Conservation (phyloP, 2,888 invertebrate genomes). For the Cryptus armator region DNA sequence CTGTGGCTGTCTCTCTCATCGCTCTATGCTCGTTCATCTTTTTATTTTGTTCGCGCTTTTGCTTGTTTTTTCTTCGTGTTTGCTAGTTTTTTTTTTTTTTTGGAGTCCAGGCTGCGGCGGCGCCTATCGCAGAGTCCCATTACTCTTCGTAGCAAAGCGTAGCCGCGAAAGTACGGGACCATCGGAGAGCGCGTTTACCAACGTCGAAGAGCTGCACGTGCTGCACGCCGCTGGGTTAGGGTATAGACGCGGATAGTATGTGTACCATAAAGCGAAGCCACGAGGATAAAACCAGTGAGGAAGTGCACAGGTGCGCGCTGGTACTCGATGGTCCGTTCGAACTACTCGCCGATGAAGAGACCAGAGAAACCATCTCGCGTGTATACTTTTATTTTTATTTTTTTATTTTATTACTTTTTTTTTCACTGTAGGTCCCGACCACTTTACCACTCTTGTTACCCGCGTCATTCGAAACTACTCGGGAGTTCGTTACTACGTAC, state of each 20-base stretch:
- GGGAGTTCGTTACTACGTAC: constrained; percentile 37
- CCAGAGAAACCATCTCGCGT: constrained; percentile 18
- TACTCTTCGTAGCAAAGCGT: constrained; percentile 61
- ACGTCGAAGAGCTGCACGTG: constrained; percentile 61
- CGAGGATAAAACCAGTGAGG: constrained; percentile 38
- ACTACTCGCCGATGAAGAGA: neutral
- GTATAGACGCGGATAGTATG: constrained; percentile 1
- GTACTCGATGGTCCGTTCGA: constrained; percentile 47
- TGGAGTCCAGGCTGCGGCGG: constrained; percentile 54
- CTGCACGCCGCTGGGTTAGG: constrained; percentile 24
- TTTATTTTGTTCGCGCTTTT: constrained; percentile 52
- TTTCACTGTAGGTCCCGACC: neutral
- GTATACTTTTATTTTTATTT: neutral
- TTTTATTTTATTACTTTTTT: constrained; percentile 13
- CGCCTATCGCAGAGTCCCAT: constrained; percentile 64
- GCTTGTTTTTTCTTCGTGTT: constrained; percentile 47
- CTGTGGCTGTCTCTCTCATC: constrained; percentile 29
- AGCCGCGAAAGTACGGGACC: neutral
- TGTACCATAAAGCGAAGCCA: constrained; percentile 29
- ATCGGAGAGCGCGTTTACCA: constrained; percentile 40
- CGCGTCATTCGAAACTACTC: constrained; percentile 5
- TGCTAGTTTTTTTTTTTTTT: constrained; percentile 50
- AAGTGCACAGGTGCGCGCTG: constrained; percentile 57
- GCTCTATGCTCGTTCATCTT: constrained; percentile 38
- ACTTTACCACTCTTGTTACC: constrained; percentile 26